phyloP scores from a whole-genome alignment of 1,140 invertebrate species.

The Rhysida immarginata region DNA sequence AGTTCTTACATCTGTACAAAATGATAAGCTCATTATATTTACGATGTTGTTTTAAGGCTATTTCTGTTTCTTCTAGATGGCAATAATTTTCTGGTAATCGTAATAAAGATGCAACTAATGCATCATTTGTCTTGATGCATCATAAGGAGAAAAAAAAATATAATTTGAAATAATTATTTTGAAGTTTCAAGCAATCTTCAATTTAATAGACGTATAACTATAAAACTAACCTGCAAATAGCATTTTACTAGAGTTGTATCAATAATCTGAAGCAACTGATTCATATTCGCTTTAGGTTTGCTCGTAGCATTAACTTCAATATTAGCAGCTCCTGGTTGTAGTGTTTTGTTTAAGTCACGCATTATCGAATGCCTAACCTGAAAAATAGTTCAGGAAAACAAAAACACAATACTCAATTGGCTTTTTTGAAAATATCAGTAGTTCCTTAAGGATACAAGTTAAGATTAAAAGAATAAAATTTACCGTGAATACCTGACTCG shows the following conservation, averaged over 20 bases:
- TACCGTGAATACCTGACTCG: too few species aligned
- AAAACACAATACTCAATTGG: too few species aligned
- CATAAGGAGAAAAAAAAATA: not conserved
- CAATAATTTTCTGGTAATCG: slow-evolving; percentile 78
- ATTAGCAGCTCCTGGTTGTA: slow-evolving; percentile 19
- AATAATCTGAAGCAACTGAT: slow-evolving; percentile 73
- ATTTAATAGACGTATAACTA: not conserved
- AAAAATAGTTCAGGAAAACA: too few species aligned
- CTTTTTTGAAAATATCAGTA: too few species aligned
- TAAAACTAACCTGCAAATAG: slow-evolving; percentile 59
- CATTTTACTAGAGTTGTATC: slow-evolving; percentile 93
- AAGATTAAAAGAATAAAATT: too few species aligned
- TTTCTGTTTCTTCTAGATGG: slow-evolving; percentile 84
- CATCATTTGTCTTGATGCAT: slow-evolving; percentile 61
- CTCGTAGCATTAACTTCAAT: slow-evolving; percentile 31
- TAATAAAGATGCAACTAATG: slow-evolving; percentile 72
- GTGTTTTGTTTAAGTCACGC: slow-evolving; percentile 28
- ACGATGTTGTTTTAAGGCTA: slow-evolving; percentile 64
- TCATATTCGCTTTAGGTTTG: slow-evolving; percentile 32
- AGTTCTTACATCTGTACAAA: slow-evolving; percentile 81
- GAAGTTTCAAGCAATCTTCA: too few species aligned
- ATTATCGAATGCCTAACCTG: slow-evolving; percentile 32
- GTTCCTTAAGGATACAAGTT: too few species aligned
- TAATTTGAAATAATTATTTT: too few species aligned
- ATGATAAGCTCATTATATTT: slow-evolving; percentile 90